Conservation (phyloP, 2,888 invertebrate genomes). For the Eristalis arbustorum region DNA sequence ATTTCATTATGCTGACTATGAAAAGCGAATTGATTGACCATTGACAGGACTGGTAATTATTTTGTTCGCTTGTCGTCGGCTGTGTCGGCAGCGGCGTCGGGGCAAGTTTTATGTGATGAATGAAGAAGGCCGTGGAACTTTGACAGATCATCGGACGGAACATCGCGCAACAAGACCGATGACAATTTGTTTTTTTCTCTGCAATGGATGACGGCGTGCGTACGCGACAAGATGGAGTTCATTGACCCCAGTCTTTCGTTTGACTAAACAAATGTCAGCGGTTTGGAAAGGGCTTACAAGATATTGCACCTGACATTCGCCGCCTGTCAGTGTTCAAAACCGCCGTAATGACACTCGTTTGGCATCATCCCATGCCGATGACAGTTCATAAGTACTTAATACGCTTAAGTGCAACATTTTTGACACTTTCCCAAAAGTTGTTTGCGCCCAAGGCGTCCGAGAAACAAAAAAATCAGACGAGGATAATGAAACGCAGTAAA, state of each 20-base stretch:
- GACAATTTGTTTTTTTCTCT: too few relatives aligned
- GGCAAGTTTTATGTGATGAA: not conserved
- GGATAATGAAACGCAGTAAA: not conserved
- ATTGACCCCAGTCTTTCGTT: too few relatives aligned
- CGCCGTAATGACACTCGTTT: not conserved
- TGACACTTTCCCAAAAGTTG: constrained; percentile 27
- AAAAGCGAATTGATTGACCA: not conserved
- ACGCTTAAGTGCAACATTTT: constrained; percentile 27
- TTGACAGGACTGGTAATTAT: not conserved
- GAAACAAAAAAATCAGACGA: not conserved
- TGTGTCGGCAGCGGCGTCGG: not conserved
- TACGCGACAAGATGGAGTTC: too few relatives aligned
- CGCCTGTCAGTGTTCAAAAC: too few relatives aligned
- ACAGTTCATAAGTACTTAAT: constrained; percentile 11
- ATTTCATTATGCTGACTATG: not conserved
- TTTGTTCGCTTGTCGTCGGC: not conserved
- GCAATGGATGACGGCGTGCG: too few relatives aligned
- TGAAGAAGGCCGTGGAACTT: not conserved
- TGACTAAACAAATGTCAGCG: too few relatives aligned
- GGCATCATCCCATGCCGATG: not conserved
- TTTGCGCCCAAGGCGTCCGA: not conserved
- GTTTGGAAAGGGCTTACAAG: too few relatives aligned
- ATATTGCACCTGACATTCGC: too few relatives aligned
- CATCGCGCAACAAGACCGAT: too few relatives aligned
- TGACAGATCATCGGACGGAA: too few relatives aligned